Percentiles rank a stretch among this genome's conserved stretches.
Evolutionary conservation across 1,140 invertebrate species (phyloP).

Genomic region (Calycopis cecrops): DNA sequence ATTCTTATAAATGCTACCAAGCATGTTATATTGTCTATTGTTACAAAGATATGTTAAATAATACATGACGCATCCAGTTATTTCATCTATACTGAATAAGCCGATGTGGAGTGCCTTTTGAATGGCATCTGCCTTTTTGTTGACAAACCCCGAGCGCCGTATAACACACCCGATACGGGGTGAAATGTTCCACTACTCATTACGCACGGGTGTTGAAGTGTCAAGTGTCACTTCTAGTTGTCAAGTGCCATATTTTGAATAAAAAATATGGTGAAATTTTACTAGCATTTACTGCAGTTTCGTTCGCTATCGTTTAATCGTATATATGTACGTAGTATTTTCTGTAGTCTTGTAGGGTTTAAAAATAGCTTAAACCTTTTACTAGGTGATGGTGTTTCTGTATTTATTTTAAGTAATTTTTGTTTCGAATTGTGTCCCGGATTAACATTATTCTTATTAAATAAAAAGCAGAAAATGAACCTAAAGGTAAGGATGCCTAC

Average conservation of each 20-base stretch:
- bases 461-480: too few species aligned
- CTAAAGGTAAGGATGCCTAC: too few species aligned
- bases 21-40: neutral
- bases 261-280: slow-evolving; percentile 4
- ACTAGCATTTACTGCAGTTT: neutral
- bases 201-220: slow-evolving; percentile 5
- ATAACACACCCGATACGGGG: neutral
- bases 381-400: too few species aligned
- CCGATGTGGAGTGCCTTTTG: slow-evolving; percentile 1
- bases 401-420: too few species aligned
- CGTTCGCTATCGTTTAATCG: too few species aligned
- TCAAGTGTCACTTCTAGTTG: slow-evolving; percentile 7
- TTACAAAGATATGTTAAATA: neutral
- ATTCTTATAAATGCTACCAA: neutral
- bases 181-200: neutral
- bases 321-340: too few species aligned
- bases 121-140: slow-evolving; percentile 6
- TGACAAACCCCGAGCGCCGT: neutral
- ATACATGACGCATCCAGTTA: neutral
- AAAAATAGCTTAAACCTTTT: too few species aligned
- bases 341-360: too few species aligned
- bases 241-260: neutral
- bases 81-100: neutral
- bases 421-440: too few species aligned
- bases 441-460: too few species aligned